phyloP scores from a whole-genome alignment of 2,113 vertebrate species.

The Pardalotus punctatus region DNA sequence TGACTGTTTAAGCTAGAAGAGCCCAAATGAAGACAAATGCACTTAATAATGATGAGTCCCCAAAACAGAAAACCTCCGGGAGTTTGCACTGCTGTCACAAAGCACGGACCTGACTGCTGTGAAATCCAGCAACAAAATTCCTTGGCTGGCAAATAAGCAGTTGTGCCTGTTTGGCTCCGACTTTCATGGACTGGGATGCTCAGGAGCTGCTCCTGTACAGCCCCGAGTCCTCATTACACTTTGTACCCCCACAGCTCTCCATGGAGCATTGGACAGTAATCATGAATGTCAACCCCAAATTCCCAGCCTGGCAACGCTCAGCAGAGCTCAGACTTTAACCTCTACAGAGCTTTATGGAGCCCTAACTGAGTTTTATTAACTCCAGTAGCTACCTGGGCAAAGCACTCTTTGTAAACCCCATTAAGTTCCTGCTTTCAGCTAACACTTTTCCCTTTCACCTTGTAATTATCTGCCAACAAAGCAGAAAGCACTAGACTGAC shows the following conservation, averaged over 20 bases:
- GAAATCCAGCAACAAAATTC: neutral
- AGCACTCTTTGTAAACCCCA: slow-evolving; percentile 20
- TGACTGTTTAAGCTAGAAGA: neutral
- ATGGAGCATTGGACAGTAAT: neutral
- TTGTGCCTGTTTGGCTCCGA: neutral
- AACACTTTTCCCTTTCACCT: neutral
- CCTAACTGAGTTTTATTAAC: slow-evolving; percentile 8
- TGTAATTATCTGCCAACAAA: slow-evolving; percentile 8
- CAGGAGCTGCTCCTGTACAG: neutral
- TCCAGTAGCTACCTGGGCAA: slow-evolving; percentile 6
- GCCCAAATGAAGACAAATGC: neutral
- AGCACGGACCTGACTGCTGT: rapidly evolving
- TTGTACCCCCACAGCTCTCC: neutral
- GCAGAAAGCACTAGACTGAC: neutral
- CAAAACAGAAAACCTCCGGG: neutral
- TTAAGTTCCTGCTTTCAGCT: neutral
- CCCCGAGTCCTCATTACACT: rapidly evolving
- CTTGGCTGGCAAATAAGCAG: neutral
- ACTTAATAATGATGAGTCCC: neutral
- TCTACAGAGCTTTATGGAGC: neutral
- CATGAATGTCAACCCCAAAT: neutral
- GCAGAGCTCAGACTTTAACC: neutral
- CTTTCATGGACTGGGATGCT: neutral
- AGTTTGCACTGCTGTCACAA: neutral
- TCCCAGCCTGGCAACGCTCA: neutral